Evolutionary conservation across 2,888 invertebrate species (phyloP), one percentile per base, ranked within the genome.

Genomic region (Papilio demoleus): DNA sequence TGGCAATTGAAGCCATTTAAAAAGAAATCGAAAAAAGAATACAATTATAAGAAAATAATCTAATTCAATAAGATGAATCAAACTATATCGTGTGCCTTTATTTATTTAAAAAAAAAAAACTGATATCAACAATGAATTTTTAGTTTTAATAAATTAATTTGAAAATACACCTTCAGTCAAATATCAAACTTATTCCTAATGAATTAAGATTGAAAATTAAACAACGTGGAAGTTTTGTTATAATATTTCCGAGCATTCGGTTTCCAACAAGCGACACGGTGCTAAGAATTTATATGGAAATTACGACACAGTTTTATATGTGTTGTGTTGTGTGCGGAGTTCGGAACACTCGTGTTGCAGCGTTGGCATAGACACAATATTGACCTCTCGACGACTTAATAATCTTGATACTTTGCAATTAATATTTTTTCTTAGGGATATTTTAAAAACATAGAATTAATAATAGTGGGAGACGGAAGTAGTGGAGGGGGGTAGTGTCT

Each of bases 321-420:
- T 66, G 69, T 67, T 9, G n/a, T n/a, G 12, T 34, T 67, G 40
- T 68, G 60, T 38, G 34, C 17, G 11, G 31, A 58, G 24, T 53
- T 65, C 24, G 42, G n/a, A 12, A 8, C 34, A 19, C 19, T 50
- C 68, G 65, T 69, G 65, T 74, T 73, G 77, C 76, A 77, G 71
- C 75, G 79, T 75, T 77, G 77, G 76, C 76, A 78, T 77, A 78
- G 77, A 79, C 77, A 79, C 79, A 79, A 79, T 79, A 80, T 81
- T 79, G 81, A 79, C 79, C 78, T 79, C 78, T 73, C 65, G 71
- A 58, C 27, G 76, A 72, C 71, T 45, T 3, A 5, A n/a, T 5
- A 0, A 56, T 71, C 63, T 79, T 79, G 76, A 79, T 79, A 77
- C 74, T 79, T 78, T 68, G 14, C 5, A 1, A 24, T 50, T 24